phyloP scores from a whole-genome alignment of 2,888 invertebrate genomes.

The Macrophya annulata region DNA sequence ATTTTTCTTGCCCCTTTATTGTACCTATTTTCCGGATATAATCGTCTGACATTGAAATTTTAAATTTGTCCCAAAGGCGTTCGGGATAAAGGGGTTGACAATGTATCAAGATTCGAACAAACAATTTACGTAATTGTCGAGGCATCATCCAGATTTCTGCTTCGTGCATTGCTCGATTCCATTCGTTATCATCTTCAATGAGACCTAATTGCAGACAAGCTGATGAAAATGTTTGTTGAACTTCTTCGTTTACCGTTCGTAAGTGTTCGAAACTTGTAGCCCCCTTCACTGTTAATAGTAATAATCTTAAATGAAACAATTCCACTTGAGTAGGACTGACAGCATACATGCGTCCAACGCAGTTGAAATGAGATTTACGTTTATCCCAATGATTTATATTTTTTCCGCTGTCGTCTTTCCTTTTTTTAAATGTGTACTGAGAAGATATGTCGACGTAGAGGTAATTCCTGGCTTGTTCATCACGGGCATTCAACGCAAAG shows the following conservation, averaged over 20 bases:
- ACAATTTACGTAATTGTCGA: conserved; percentile 68
- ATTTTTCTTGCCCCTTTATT: conserved; percentile 55
- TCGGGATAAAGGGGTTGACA: conserved; percentile 63
- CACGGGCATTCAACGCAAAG: conserved; percentile 57
- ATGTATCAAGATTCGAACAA: conserved; percentile 68
- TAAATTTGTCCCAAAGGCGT: conserved; percentile 65
- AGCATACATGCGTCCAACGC: conserved; percentile 67
- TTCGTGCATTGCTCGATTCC: conserved; percentile 58
- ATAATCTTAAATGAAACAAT: conserved; percentile 66
- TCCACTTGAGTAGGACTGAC: conserved; percentile 65
- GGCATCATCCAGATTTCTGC: conserved; percentile 60
- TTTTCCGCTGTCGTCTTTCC: conserved; percentile 38
- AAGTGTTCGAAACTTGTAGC: conserved; percentile 65
- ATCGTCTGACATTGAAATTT: conserved; percentile 63
- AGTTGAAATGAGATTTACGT: conserved; percentile 59
- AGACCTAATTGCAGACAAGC: conserved; percentile 68
- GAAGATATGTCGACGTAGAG: conserved; percentile 58
- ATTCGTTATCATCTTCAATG: conserved; percentile 67
- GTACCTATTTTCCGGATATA: conserved; percentile 46
- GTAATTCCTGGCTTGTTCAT: conserved; percentile 58
- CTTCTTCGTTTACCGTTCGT: conserved; percentile 66
- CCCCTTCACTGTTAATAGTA: conserved; percentile 66
- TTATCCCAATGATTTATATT: conserved; percentile 52
- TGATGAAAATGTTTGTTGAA: conserved; percentile 66
- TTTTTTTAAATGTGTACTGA: conserved; percentile 60